Percentiles rank a stretch among this genome's conserved stretches.
Conservation (phyloP, 2,888 invertebrate genomes). For the Scrobipalpa costella region DNA sequence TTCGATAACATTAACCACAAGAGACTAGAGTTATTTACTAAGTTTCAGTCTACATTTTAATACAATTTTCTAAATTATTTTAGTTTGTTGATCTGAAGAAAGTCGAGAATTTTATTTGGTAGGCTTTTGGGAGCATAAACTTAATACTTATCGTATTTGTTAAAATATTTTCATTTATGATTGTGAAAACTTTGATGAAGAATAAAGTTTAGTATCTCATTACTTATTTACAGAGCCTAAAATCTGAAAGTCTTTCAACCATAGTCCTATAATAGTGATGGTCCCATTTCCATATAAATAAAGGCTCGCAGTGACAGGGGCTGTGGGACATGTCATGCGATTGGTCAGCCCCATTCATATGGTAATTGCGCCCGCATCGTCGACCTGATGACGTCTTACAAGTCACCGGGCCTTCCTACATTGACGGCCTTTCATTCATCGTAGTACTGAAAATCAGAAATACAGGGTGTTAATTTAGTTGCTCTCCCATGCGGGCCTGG, state of each 20-base stretch:
- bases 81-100: background rate
- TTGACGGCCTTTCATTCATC: background rate
- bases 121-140: background rate
- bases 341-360: constrained; percentile 21
- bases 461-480: no score
- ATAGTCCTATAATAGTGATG: no score
- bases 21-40: constrained; percentile 1
- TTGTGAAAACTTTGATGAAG: background rate
- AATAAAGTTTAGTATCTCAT: background rate
- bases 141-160: background rate
- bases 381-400: constrained; percentile 7
- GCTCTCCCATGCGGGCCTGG: no score
- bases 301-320: background rate
- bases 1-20: background rate
- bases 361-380: constrained; percentile 22
- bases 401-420: background rate
- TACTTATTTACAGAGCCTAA: background rate
- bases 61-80: background rate
- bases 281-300: constrained; percentile 9
- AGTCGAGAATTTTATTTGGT: background rate
- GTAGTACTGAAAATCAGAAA: no score
- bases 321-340: background rate
- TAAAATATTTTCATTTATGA: background rate
- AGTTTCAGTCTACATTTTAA: background rate
- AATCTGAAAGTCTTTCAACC: background rate